Conservation (phyloP, 2,888 invertebrate genomes). For the Adineta ricciae region DNA sequence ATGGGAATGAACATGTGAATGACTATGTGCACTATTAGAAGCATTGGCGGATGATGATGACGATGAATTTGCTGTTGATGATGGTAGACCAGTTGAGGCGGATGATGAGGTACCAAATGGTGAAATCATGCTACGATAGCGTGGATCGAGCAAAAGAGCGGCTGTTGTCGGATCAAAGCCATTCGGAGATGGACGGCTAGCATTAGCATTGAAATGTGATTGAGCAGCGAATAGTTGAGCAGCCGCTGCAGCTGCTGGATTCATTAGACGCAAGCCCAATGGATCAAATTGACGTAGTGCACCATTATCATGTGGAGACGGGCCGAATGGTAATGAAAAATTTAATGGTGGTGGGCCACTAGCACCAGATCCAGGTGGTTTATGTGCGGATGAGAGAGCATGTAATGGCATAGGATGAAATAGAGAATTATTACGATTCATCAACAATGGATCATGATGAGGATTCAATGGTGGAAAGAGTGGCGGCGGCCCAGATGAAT, state of each 20-base stretch:
- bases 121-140: neutral
- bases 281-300: neutral
- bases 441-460: neutral
- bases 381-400: neutral
- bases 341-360: neutral
- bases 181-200: neutral
- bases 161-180: neutral
- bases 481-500: neutral
- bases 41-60: neutral
- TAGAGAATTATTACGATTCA: neutral
- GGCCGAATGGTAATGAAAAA: neutral
- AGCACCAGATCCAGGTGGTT: neutral
- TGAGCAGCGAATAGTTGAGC: slow-evolving; percentile 17
- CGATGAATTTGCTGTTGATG: neutral
- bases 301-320: neutral
- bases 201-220: neutral
- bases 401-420: neutral
- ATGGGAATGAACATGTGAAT: slow-evolving; percentile 17
- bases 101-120: neutral
- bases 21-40: neutral
- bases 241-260: slow-evolving; percentile 13
- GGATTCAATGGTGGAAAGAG: neutral
- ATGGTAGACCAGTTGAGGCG: neutral
- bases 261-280: slow-evolving; percentile 1
- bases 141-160: neutral